Evolutionary conservation across 30 jellyfish, hydroid and myxozoan genomes (phyloP).

Genomic region (Mastigias papua): DNA sequence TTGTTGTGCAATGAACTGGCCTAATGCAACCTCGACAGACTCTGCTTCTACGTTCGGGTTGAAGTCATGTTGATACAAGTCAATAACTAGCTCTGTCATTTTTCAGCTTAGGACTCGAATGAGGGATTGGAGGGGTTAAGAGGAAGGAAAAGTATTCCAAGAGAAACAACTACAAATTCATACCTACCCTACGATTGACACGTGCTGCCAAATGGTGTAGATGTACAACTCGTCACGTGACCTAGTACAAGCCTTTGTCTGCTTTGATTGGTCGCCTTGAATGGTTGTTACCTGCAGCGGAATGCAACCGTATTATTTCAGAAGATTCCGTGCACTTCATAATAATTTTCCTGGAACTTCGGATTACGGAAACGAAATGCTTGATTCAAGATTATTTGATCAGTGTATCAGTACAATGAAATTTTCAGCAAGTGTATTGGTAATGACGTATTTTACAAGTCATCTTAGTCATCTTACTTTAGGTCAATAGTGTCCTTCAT

Average conservation of each 20-base stretch:
- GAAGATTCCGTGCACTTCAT: neutral
- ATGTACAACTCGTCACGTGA: conserved; percentile 69
- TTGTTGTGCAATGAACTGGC: conserved; percentile 72
- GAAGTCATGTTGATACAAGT: conserved; percentile 60
- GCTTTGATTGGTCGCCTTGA: conserved; percentile 53
- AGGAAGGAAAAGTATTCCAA: conserved; percentile 26
- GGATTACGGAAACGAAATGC: neutral
- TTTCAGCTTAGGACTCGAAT: conserved; percentile 41
- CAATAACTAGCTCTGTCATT: conserved; percentile 71
- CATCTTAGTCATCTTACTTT: neutral
- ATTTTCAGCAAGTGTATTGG: neutral
- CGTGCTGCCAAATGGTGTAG: conserved; percentile 79
- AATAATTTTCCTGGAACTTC: conserved; percentile 13
- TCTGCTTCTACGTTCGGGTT: conserved; percentile 58
- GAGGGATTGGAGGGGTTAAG: conserved; percentile 20
- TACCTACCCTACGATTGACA: conserved; percentile 76
- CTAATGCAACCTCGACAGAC: conserved; percentile 69
- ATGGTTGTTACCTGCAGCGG: neutral
- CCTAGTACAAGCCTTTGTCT: conserved; percentile 50
- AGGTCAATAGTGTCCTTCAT: no score
- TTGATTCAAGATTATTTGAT: neutral
- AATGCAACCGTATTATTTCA: neutral
- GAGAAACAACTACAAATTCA: conserved; percentile 62
- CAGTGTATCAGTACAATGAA: neutral
- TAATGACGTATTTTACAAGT: neutral